These are phyloP conservation scores for Thrips palmi DNA, from an alignment of 1,140 invertebrate species.

Conservation along the genomic window DNA sequence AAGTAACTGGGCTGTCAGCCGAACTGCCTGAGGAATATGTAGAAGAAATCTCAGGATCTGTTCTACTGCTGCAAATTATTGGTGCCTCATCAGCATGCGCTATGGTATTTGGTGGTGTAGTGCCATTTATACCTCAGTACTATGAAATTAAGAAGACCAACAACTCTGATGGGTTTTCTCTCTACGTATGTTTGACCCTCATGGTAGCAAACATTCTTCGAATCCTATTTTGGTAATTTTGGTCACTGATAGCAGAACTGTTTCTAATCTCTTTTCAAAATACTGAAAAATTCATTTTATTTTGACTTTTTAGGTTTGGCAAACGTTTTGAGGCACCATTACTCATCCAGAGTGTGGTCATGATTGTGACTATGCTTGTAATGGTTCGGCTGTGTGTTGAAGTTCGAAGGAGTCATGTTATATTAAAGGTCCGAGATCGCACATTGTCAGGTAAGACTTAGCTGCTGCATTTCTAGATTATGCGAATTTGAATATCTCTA, in stretches of 20 bases:
- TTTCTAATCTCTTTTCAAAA: not conserved
- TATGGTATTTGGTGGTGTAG: constrained; percentile 84
- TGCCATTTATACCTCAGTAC: constrained; percentile 85
- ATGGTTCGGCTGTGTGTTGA: constrained; percentile 90
- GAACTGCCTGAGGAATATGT: no score
- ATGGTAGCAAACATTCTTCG: constrained; percentile 89
- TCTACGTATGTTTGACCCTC: constrained; percentile 88
- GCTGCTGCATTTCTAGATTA: constrained; percentile 3
- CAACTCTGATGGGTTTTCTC: constrained; percentile 89
- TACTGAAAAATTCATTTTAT: constrained; percentile 14
- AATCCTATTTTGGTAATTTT: constrained; percentile 86
- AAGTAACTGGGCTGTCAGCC: no score
- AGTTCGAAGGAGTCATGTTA: constrained; percentile 61
- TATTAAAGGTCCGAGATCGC: constrained; percentile 53
- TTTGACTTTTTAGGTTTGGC: constrained; percentile 93
- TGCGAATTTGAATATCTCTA: no score
- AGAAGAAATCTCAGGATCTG: no score
- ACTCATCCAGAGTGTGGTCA: constrained; percentile 89
- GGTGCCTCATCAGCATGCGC: no score
- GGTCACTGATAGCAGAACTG: not conserved
- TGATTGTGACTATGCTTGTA: constrained; percentile 90
- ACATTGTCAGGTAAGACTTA: constrained; percentile 62
- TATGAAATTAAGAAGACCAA: constrained; percentile 73
- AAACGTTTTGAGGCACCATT: constrained; percentile 89
- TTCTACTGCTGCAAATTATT: no score